Percentiles rank a stretch among this genome's conserved stretches.
Conservation (phyloP, 2,888 invertebrate species). For the Xanthorhoe designata region DNA sequence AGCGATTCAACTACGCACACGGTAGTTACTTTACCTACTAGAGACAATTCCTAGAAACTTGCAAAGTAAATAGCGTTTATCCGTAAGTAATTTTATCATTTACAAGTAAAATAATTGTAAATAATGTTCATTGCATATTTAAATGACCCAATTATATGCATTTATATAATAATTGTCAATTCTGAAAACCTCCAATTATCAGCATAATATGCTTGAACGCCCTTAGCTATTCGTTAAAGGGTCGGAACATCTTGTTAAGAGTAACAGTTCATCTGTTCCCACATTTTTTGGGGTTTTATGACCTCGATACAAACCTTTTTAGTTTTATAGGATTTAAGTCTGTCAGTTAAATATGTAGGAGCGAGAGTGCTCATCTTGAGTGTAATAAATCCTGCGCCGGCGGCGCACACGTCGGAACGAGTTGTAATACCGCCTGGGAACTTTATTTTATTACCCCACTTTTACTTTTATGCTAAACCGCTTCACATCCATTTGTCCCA, state of each 20-base stretch:
- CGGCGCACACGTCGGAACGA: conserved; percentile 58
- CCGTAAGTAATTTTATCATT: conserved; percentile 20
- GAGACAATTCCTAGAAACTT: conserved; percentile 65
- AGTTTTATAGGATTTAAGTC: conserved; percentile 40
- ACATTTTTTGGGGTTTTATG: conserved; percentile 38
- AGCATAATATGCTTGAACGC: conserved; percentile 5
- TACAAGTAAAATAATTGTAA: conserved; percentile 17
- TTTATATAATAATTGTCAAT: conserved; percentile 9
- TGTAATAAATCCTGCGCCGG: conserved; percentile 64
- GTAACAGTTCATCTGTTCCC: conserved; percentile 37
- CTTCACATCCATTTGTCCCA: conserved; percentile 43
- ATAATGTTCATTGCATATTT: conserved; percentile 12
- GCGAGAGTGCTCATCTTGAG: conserved; percentile 55
- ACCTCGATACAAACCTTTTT: conserved; percentile 38
- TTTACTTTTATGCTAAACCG: conserved; percentile 69
- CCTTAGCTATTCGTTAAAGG: conserved; percentile 13
- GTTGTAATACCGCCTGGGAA: conserved; percentile 58
- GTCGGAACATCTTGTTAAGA: conserved; percentile 38
- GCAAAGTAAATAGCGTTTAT: conserved; percentile 48
- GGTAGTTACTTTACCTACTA: conserved; percentile 58
- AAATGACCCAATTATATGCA: conserved; percentile 6
- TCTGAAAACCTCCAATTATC: conserved; percentile 10
- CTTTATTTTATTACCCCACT: conserved; percentile 75
- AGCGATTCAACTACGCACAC: conserved; percentile 57
- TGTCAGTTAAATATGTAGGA: conserved; percentile 44